phyloP scores from a whole-genome alignment of 2,888 invertebrate genomes.

The Temnothorax ravouxi region DNA sequence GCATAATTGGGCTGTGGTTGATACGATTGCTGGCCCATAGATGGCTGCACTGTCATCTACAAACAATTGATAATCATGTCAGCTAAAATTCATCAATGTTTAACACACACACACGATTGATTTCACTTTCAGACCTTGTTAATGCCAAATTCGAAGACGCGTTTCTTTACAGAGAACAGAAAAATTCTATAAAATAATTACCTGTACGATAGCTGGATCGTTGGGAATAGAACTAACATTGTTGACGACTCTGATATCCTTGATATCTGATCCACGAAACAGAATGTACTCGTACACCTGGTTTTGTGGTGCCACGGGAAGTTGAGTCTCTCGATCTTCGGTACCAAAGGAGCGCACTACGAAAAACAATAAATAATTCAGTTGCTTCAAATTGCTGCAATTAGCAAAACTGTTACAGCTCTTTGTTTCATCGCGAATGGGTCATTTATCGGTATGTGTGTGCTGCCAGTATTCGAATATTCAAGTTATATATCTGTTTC shows the following conservation, averaged over 20 bases:
- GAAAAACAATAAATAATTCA: constrained; percentile 77
- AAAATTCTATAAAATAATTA: constrained; percentile 78
- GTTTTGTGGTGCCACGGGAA: constrained; percentile 98
- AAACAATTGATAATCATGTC: constrained; percentile 49
- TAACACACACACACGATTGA: background rate
- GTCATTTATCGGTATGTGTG: background rate
- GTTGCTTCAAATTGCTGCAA: background rate
- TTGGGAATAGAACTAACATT: constrained; percentile 95
- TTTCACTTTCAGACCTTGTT: background rate
- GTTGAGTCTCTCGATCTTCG: constrained; percentile 98
- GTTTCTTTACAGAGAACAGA: background rate
- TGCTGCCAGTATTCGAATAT: background rate
- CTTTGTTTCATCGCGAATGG: background rate
- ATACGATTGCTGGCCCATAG: constrained; percentile 88
- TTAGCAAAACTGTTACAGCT: background rate
- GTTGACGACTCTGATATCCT: constrained; percentile 98
- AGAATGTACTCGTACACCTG: constrained; percentile 99
- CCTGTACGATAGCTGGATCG: constrained; percentile 99
- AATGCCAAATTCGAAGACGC: background rate
- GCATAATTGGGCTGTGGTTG: constrained; percentile 91
- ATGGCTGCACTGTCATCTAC: constrained; percentile 93
- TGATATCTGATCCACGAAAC: constrained; percentile 99
- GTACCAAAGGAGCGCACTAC: constrained; percentile 99
- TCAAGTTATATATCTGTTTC: background rate
- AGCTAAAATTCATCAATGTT: background rate